Evolutionary conservation across 1,140 invertebrate genomes (phyloP), one percentile per base, ranked within the genome.

Genomic region (Nephotettix cincticeps): DNA sequence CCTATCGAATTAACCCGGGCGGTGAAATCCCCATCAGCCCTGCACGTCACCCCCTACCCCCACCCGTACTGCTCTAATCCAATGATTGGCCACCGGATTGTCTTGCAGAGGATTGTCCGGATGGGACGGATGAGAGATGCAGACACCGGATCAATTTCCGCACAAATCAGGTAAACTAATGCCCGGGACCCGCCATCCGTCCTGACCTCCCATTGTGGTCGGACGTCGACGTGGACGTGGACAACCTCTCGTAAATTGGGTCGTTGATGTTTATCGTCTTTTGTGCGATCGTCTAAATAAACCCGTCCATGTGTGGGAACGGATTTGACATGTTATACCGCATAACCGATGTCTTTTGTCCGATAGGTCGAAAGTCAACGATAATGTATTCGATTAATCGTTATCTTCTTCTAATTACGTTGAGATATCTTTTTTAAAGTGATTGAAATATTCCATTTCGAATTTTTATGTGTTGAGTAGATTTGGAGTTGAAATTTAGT

Each of bases 101-200:
- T 36, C 32, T 36, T 36, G 32, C n/a, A n/a, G n/a, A n/a, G n/a
- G n/a, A n/a, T n/a, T n/a, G n/a, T n/a, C n/a, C 32, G 32, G 32
- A 36, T 36, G 3, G 47, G 3, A 4, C 47, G 4, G 4, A 51
- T 51, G 47, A 51, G 47, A n/a, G 14, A 21, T 17, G 47, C 4
- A 61, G 56, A 61, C 56, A 27, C 27, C 23, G 56, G 56, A 61
- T 61, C 56, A 61, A 61, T 61, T 54, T 61, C 56, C 56, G 14
- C 56, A 61, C 56, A 61, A 61, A 61, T 61, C 56, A 61, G 56
- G 56, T 61, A 61, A 61, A 61, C 56, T 61, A 61, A 61, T 61
- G 56, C 27, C 27, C 56, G 47, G 6, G 19, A 6, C 47, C 47
- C 13, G 4, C 47, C 23, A 21, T 54, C 47, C 47, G n/a, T n/a